Evolutionary conservation across 2,888 invertebrate species (phyloP), one percentile per base, ranked within the genome.

Genomic region (Harmothoe impar): DNA sequence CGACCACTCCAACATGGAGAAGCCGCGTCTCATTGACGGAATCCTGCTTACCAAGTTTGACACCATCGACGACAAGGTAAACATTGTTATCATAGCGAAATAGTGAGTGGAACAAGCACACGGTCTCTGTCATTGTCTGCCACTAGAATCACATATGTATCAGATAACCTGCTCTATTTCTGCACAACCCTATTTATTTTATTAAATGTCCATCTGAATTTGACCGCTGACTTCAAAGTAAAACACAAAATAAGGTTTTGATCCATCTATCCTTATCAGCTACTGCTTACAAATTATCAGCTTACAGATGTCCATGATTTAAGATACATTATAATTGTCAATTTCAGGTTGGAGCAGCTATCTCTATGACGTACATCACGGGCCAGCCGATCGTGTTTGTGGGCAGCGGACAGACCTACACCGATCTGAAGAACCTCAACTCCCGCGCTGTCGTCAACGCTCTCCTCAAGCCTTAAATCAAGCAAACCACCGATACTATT

Each of bases 341-440:
- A 62, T 29, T 29, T 12, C 86, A 96, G 96, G 96, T 99, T 35
- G 99, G 99, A 17, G 99, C 99, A 77, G 99, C 99, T 29, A 99
- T 99, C 94, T 99, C 99, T 25, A 99, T 99, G 99, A 99, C 99
- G 0, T 99, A 99, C 96, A 99, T 99, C 92, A 99, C 99, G 0
- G 99, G 99, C 0, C 99, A 99, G 96, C 99, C 99, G 0, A 99
- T 99, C 90, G 98, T 99, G 81, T 99, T 99, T 96, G 99, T 99
- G 25, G 99, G 99, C 68, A 99, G 99, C 1, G 99, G 99, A 0
- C 99, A 99, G 96, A 99, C 99, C 0, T 99, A 99, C 96, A 98
- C 98, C 0, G 99, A 99, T 96, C 97, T 99, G 94, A 98, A 99
- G 96, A 98, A 98, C 91, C 97, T 99, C 93, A 99, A 99, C 96